phyloP scores from a whole-genome alignment of 2,888 invertebrate genomes.

The Cantharis nigra region DNA sequence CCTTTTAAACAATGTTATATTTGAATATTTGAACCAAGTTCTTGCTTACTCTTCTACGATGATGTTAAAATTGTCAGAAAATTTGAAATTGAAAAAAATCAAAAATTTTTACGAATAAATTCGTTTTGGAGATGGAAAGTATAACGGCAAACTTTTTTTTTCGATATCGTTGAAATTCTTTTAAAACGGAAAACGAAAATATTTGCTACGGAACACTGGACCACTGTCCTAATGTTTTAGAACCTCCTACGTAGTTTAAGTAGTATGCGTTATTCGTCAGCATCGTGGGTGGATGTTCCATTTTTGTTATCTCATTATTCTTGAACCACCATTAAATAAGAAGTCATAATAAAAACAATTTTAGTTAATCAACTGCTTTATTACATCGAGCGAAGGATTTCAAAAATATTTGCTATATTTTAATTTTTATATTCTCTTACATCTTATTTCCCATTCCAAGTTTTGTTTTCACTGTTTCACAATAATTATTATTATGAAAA shows the following conservation, averaged over 20 bases:
- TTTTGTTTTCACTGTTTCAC: neutral
- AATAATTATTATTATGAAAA: neutral
- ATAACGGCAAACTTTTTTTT: neutral
- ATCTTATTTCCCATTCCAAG: neutral
- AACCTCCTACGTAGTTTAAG: neutral
- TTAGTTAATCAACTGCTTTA: neutral
- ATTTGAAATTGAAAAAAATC: no score
- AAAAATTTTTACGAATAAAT: no score
- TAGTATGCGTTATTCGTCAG: slow-evolving; percentile 1
- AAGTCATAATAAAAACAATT: neutral
- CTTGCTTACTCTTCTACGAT: no score
- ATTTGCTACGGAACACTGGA: neutral
- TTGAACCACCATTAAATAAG: neutral
- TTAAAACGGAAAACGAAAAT: no score
- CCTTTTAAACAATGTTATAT: no score
- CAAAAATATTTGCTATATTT: neutral
- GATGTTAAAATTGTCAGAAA: no score
- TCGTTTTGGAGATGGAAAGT: no score
- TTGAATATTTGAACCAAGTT: no score
- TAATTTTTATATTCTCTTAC: no score
- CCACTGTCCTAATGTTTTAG: neutral
- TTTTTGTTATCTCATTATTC: slow-evolving; percentile 1
- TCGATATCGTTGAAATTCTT: neutral
- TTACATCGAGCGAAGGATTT: neutral
- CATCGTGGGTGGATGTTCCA: neutral